Conservation (phyloP, 2,888 invertebrate species). For the Catocala fraxini region DNA sequence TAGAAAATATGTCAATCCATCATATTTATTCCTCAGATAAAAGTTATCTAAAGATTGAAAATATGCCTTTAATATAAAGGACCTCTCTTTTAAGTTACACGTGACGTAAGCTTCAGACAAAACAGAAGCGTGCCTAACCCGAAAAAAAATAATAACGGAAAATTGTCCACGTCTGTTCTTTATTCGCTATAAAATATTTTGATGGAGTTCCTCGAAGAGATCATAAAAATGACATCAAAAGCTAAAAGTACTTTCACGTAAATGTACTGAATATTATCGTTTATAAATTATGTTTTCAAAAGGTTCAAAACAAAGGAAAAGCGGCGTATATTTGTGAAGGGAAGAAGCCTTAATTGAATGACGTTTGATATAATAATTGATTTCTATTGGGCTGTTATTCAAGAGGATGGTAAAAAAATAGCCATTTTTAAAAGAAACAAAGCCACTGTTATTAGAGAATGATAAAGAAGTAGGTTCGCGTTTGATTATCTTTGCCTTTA, state of each 20-base stretch:
- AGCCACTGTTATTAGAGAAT: too few species aligned
- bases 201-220: constrained; percentile 37
- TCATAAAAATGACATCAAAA: constrained; percentile 48
- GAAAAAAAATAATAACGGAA: constrained; percentile 20
- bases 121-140: constrained; percentile 20
- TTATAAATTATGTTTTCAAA: constrained; percentile 28
- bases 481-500: too few species aligned
- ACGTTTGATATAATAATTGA: constrained; percentile 1
- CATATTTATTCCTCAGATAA: too few species aligned
- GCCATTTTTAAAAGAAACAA: too few species aligned
- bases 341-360: constrained; percentile 4
- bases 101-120: constrained; percentile 5
- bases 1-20: too few species aligned
- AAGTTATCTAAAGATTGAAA: too few species aligned
- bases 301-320: constrained; percentile 13
- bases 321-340: neutral
- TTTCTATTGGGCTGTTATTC: neutral
- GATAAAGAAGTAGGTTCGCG: too few species aligned
- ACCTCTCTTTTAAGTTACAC: too few species aligned
- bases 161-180: constrained; percentile 36
- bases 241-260: constrained; percentile 27
- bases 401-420: neutral
- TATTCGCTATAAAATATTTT: constrained; percentile 48
- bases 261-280: constrained; percentile 39
- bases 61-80: too few species aligned